Evolutionary conservation across 2,113 vertebrate species (phyloP), one percentile per base, ranked within the genome.

Genomic region (Bubo blakistoni): DNA sequence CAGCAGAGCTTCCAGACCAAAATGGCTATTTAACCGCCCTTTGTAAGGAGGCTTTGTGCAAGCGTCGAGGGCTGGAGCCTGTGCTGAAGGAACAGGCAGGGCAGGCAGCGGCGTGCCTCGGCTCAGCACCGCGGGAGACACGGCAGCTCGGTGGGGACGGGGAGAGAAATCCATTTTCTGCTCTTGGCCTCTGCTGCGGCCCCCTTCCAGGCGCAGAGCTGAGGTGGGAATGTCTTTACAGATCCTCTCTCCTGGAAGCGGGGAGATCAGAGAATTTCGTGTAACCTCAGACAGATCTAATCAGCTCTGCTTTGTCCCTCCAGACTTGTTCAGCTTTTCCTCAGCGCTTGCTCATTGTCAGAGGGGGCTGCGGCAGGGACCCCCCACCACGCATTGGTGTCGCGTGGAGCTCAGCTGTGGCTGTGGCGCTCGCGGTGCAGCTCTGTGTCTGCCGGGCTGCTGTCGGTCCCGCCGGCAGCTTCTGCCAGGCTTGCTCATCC

Each of bases 331-430:
- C 24, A 11, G 30, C 69, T 47, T 54, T 51, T 34, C 47, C 24
- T 24, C 20, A 1, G 54, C 13, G 1, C 54, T 13, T 6, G 26
- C 46, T 34, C 8, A 0, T 51, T 24, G 30, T 47, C n/a, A 6
- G 65, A 21, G 40, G 59, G 44, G 38, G 27, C 36, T 24, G 1
- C 1, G 5, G 11, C 18, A 22, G 25, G 6, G 21, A 16, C 29
- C 61, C 70, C 2, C 21, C 7, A 0, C 2, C 16, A 1, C 1
- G 2, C 11, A 0, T 1, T 9, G 1, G 0, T 7, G 38, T 9
- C 2, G 1, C 1, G 1, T 13, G 14, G 42, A 16, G 42, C 72
- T 73, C 19, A 2, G 49, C 72, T 3, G 2, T 12, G 55, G 30
- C 49, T 2, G 2, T 4, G 32, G 2, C 8, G 2, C 11, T 26